Conservation (phyloP, 2,113 vertebrate genomes). For the Zapornia atra region DNA sequence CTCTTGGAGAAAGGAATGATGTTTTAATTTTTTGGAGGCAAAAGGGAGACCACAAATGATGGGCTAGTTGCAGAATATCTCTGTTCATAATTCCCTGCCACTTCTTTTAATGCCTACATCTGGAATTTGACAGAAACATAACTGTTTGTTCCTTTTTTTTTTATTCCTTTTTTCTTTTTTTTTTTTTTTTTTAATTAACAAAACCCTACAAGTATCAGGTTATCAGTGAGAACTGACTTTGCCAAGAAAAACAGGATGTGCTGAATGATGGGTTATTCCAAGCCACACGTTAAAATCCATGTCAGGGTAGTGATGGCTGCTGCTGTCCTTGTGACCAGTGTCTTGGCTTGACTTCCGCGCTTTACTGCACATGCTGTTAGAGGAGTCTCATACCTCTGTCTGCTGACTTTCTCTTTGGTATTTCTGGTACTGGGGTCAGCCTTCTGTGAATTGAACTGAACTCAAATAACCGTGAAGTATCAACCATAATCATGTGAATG, state of each 20-base stretch:
- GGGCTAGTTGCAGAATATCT: not conserved
- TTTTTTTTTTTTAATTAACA: no score
- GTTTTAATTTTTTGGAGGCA: not conserved
- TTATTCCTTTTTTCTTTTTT: no score
- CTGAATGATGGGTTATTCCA: not conserved
- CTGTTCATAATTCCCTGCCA: not conserved
- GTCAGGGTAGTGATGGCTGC: not conserved
- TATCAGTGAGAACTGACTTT: not conserved
- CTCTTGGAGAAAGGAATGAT: not conserved
- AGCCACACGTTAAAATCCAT: not conserved
- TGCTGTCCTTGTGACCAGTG: not conserved
- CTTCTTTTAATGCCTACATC: not conserved
- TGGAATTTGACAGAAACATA: not conserved
- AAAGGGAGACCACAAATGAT: not conserved
- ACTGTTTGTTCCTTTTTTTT: not conserved
- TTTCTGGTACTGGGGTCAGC: conserved; percentile 8
- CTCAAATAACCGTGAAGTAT: not conserved
- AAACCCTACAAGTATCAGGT: not conserved
- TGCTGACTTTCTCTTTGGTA: not conserved
- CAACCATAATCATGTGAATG: not conserved
- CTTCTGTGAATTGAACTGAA: not conserved
- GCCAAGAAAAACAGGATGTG: not conserved
- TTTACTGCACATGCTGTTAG: not conserved
- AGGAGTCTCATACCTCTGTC: not conserved
- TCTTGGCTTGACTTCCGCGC: not conserved